Evolutionary conservation across 2,113 vertebrate species (phyloP), one percentile per base, ranked within the genome.

Genomic region (Delphinus delphis): DNA sequence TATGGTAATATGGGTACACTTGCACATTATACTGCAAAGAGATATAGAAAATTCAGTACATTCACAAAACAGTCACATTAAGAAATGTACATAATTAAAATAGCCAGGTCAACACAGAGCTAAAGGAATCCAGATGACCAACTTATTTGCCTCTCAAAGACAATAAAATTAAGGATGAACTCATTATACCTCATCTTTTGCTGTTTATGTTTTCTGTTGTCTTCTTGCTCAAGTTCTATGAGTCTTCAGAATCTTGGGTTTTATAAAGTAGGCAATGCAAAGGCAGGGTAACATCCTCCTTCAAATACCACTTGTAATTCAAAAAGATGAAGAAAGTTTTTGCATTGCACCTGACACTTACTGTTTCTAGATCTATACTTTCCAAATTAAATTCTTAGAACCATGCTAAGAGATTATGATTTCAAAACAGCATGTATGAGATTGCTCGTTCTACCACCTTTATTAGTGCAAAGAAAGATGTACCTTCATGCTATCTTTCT

Each of bases 351-450:
- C 28, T 81, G n/a, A 77, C 2, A 2, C 21, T 31, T n/a, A 58
- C 47, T 93, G 38, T 63, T 92, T 63, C 71, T 60, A 85, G 18
- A 95, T 86, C 41, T 67, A n/a, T 41, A 31, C 20, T 90, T 95
- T 25, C 36, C 23, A 60, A 73, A n/a, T 44, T 5, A 76, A 86
- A 82, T 63, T 63, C 8, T 93, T 67, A 84, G 50, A 71, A n/a
- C 83, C 65, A 82, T 55, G 47, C 11, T 82, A 88, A 82, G 81
- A 88, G 73, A 84, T 76, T 58, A 41, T 47, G 87, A 97, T 96
- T 96, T 96, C 60, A 90, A 94, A 95, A 63, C 14, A 95, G 13
- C 44, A 47, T 81, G 44, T 8, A 17, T 23, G 14, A 67, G 31
- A 92, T 25, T 68, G 28, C n/a, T 95, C 89, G 73, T 47, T 71